Conservation (phyloP, 1,140 invertebrate genomes). For the Hycleus cichorii region DNA sequence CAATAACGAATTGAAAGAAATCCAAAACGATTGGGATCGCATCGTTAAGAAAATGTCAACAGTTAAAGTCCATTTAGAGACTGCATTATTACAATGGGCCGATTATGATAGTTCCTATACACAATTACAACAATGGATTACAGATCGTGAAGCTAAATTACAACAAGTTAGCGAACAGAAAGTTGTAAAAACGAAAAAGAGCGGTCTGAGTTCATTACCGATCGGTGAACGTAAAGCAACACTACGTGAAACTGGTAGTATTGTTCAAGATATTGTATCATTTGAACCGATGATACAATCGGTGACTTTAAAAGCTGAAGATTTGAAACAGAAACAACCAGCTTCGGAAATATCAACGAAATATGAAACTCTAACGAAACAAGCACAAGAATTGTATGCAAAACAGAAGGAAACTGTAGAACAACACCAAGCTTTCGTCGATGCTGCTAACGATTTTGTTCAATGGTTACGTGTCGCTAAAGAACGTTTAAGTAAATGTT, state of each 20-base stretch:
- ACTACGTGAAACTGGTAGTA: slow-evolving; percentile 84
- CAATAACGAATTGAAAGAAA: slow-evolving; percentile 77
- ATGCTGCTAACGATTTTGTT: slow-evolving; percentile 84
- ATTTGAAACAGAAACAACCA: slow-evolving; percentile 75
- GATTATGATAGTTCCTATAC: slow-evolving; percentile 88
- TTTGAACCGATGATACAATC: slow-evolving; percentile 94
- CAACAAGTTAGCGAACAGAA: slow-evolving; percentile 86
- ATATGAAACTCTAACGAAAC: slow-evolving; percentile 82
- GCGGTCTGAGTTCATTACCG: slow-evolving; percentile 67
- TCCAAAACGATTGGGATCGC: slow-evolving; percentile 89
- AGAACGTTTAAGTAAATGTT: slow-evolving; percentile 86
- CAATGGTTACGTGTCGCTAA: slow-evolving; percentile 85
- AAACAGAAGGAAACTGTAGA: slow-evolving; percentile 86
- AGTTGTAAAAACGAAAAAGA: slow-evolving; percentile 67
- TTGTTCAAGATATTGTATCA: slow-evolving; percentile 89
- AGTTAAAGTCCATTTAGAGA: slow-evolving; percentile 86
- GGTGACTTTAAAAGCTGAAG: slow-evolving; percentile 83
- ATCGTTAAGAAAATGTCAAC: slow-evolving; percentile 88
- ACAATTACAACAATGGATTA: slow-evolving; percentile 91
- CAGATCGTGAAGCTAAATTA: slow-evolving; percentile 86
- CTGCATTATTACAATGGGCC: slow-evolving; percentile 88
- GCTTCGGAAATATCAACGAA: slow-evolving; percentile 84
- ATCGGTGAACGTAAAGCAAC: slow-evolving; percentile 81
- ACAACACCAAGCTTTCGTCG: slow-evolving; percentile 82
- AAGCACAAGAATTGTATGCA: slow-evolving; percentile 83